A percentile compares a stretch with the other conserved stretches of the same genome.
Evolutionary conservation across 2,797 vertebrate species (phyloP).

Genomic region (Macropus fuliginosus): DNA sequence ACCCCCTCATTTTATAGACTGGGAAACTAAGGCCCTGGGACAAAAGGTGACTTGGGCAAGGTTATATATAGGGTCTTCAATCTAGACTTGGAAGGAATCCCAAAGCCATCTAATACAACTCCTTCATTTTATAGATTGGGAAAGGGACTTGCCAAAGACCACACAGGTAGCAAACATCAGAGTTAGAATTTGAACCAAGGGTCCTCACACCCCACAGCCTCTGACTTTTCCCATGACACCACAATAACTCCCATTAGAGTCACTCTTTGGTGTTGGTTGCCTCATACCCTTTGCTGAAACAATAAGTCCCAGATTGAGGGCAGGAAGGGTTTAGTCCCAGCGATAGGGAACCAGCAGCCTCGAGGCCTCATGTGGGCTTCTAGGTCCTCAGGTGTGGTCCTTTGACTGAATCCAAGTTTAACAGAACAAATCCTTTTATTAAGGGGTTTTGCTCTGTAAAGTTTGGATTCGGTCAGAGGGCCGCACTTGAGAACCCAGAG

Average conservation of each 20-base stretch:
- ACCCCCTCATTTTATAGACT: not conserved
- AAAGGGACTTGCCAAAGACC: not conserved
- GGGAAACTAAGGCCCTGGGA: not conserved
- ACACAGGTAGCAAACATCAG: not conserved
- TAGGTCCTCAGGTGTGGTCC: too few relatives aligned
- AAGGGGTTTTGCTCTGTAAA: too few relatives aligned
- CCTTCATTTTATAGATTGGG: not conserved
- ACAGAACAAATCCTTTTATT: too few relatives aligned
- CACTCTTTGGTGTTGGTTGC: slow-evolving; percentile 32
- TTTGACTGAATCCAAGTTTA: too few relatives aligned
- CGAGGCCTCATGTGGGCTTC: too few relatives aligned
- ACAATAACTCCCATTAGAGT: not conserved
- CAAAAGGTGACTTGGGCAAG: not conserved
- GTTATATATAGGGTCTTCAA: not conserved
- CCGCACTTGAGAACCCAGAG: too few relatives aligned
- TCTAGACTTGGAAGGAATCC: not conserved
- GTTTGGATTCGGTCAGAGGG: too few relatives aligned
- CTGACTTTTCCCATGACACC: not conserved
- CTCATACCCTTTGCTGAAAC: slow-evolving; percentile 43
- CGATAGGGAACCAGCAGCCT: too few relatives aligned
- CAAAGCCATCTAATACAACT: not conserved
- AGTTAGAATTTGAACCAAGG: not conserved
- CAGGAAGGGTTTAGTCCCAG: not conserved
- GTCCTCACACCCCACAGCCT: not conserved
- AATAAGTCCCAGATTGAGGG: slow-evolving; percentile 36